Evolutionary conservation across 2,797 vertebrate species (phyloP), one percentile per base, ranked within the genome.

Genomic region (Scyliorhinus canicula): DNA sequence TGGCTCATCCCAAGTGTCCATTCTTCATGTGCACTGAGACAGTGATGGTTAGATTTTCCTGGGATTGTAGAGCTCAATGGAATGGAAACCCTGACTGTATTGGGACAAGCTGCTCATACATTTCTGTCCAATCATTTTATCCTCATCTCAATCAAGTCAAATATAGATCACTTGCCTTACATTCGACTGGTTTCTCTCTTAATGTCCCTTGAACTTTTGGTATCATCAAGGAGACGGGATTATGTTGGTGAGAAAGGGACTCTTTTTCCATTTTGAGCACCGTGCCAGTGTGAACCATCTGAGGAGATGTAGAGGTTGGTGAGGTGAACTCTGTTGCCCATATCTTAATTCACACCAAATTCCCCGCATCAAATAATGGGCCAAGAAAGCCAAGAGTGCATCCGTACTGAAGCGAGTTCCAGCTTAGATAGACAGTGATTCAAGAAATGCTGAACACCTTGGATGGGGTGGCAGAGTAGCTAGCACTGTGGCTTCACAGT

Each of bases 31-130:
- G 79, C 5, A 82, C 21, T 47, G 44, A 82, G 44, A 24, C 79
- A 82, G 91, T 88, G 74, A 52, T 40, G 82, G n/a, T 55, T 55
- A 86, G 50, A 86, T 35, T 55, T 35, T 55, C 28, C 69, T 67
- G 95, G 90, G 95, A 93, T 47, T 65, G 95, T 77, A 60, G 71
- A 44, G 84, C 91, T 93, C 26, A 63, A 47, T 84, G 55, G 82
- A 95, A 69, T 8, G n/a, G 40, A 26, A 95, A 47, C 44, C 79
- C 79, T 1, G 1, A 26, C 44, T 44, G 2, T 24, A 82, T 26
- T 95, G 44, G 26, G 5, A 71, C 11, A 47, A 11, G 40, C 44
- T 47, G 40, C 44, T 82, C 14, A 28, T 28, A 40, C 28, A 1
- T 26, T 74, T 74, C 19, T 74, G 50, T 28, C 28, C 44, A 77